phyloP scores from a whole-genome alignment of 2,797 vertebrate species.

The Lates japonicus region DNA sequence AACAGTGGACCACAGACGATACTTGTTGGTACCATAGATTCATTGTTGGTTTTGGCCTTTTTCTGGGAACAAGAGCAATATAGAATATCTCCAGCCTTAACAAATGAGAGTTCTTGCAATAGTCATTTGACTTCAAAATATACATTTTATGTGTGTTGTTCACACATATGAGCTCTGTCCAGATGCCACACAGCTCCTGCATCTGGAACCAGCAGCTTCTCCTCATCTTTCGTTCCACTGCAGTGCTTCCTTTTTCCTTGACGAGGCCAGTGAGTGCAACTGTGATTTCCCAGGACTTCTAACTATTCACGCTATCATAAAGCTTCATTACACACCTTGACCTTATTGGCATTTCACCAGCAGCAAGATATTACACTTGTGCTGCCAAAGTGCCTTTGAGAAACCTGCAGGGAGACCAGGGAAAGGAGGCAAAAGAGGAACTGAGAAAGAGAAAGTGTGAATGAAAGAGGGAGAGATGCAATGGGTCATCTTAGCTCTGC shows the following conservation, averaged over 20 bases:
- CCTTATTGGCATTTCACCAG: conserved; percentile 72
- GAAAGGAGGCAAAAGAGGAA: background rate
- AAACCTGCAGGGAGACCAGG: conserved; percentile 32
- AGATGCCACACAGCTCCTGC: background rate
- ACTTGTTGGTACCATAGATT: no score
- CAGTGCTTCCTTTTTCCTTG: conserved; percentile 19
- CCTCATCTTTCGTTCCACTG: conserved; percentile 28
- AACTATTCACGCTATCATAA: conserved; percentile 71
- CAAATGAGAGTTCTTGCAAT: no score
- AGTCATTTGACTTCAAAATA: background rate
- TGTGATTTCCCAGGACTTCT: conserved; percentile 65
- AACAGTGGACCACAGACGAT: no score
- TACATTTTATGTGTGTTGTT: background rate
- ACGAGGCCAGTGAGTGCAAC: conserved; percentile 18
- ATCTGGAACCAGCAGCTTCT: conserved; percentile 10
- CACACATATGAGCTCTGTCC: no score
- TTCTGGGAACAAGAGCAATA: background rate
- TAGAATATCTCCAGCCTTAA: background rate
- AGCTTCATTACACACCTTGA: conserved; percentile 77
- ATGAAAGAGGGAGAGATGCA: background rate
- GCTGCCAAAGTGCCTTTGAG: conserved; percentile 50
- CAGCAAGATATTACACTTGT: conserved; percentile 40
- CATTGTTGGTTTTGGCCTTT: no score
- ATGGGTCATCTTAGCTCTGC: background rate
- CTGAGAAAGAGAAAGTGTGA: background rate